Conservation (phyloP, 2,797 vertebrate genomes). For the Hypotaenidia okinawae region DNA sequence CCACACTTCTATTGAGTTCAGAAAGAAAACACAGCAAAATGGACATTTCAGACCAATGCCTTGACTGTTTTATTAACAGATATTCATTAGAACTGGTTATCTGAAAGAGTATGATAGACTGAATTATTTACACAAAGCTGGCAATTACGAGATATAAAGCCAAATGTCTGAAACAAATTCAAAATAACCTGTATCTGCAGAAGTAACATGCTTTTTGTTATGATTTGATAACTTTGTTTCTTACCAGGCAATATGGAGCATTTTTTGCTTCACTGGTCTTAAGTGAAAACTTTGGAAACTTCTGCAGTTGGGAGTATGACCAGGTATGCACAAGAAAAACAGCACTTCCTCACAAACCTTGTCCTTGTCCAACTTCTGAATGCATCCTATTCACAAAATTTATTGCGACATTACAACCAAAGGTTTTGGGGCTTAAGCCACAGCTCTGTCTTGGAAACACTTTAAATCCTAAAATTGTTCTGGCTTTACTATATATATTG, state of each 20-base stretch:
- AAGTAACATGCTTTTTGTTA: not conserved
- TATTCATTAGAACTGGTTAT: not conserved
- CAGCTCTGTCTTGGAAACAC: not conserved
- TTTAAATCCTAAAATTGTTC: not conserved
- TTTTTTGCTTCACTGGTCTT: not conserved
- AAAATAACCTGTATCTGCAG: not conserved
- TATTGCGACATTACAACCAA: not conserved
- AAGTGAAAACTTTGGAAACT: not conserved
- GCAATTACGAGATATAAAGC: not conserved
- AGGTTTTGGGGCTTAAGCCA: not conserved
- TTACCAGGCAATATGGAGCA: not conserved
- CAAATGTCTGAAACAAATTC: not conserved
- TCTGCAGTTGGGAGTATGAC: not conserved
- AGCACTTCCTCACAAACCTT: not conserved
- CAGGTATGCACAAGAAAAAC: not conserved
- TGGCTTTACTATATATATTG: not conserved
- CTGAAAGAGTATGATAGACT: constrained; percentile 6
- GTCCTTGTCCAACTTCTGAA: not conserved
- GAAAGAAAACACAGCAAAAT: constrained; percentile 61
- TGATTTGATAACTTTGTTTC: not conserved
- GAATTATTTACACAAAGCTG: constrained; percentile 17
- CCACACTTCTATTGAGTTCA: not conserved
- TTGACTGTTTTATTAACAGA: constrained; percentile 48
- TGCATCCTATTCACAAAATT: not conserved
- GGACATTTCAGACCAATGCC: constrained; percentile 5